Conservation (phyloP, 2,888 invertebrate genomes). For the Sarcophaga variegata region DNA sequence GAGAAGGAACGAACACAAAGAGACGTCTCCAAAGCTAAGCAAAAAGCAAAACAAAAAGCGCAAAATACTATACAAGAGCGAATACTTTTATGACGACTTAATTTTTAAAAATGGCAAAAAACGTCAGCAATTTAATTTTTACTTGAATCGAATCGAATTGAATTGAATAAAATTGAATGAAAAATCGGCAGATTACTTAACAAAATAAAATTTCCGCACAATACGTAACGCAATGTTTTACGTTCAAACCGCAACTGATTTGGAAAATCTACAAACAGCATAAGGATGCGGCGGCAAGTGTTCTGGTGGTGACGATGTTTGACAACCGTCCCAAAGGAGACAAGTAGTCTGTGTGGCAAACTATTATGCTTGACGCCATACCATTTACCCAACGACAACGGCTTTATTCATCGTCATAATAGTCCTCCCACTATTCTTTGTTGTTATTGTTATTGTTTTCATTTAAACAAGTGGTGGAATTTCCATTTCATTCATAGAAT, state of each 20-base stretch:
- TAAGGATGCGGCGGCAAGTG: constrained; percentile 62
- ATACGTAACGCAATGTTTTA: constrained; percentile 76
- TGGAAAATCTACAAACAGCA: constrained; percentile 54
- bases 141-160: constrained; percentile 34
- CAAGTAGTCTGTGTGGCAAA: constrained; percentile 57
- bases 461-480: constrained; percentile 66
- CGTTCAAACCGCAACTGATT: constrained; percentile 80
- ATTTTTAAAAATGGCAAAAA: constrained; percentile 35
- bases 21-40: not conserved
- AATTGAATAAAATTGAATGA: constrained; percentile 61
- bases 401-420: not conserved
- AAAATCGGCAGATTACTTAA: constrained; percentile 53
- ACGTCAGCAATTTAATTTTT: constrained; percentile 46
- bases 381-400: not conserved
- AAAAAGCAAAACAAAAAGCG: not conserved
- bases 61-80: not conserved
- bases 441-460: constrained; percentile 43
- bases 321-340: constrained; percentile 61
- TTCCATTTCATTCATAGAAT: constrained; percentile 68
- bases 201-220: constrained; percentile 70
- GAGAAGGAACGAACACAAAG: not conserved
- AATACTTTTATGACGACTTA: constrained; percentile 36
- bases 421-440: constrained; percentile 46
- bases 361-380: not conserved
- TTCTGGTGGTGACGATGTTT: constrained; percentile 56